Base-by-base conservation (phyloP, 2,113 vertebrate genomes). In the Nothocercus nigrocapillus region DNA sequence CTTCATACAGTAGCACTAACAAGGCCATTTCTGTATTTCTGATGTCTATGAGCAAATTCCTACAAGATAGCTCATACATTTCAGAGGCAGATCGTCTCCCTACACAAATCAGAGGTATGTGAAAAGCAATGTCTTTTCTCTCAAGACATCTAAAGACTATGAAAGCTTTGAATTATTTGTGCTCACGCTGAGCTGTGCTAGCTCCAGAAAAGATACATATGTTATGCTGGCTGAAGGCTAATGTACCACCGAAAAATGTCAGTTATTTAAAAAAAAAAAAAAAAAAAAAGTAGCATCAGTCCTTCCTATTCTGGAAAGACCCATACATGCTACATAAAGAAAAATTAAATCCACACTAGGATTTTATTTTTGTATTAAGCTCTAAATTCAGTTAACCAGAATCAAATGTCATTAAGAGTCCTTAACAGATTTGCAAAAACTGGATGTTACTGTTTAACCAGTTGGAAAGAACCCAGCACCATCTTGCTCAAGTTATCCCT, bases 121-220 rank as follows among this genome's bases (percentile, higher is more conserved):
- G 59, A 87, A 96, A 88, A 91, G 76, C 49, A 94, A 40, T 78
- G 85, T 67, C 27, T 78, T 94, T 94, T 51, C 84, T 58, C 76
- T 68, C 66, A 82, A 84, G 62, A 66, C 42, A 67, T 92, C 61
- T 82, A 44, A 94, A 94, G 63, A 54, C 66, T 90, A 40, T 1
- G 10, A 88, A 92, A 94, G 64, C 85, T 96, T 92, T 95, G 92
- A 93, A 94, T 93, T 93, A 93, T 91, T 93, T 90, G 89, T 94
- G 67, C 32, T 85, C 87, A 59, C 78, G 69, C 93, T 93, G 93
- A 87, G 89, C 11, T 95, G 80, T 88, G 36, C 82, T 68, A 51
- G 51, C 34, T 91, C 49, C 27, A 58, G 49, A 56, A 69, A 87
- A 81, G 84, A 64, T 85, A 47, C 56, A 90, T 45, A 36, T 45